Conservation (phyloP, 2,888 invertebrate species). For the Mesoligia furuncula region DNA sequence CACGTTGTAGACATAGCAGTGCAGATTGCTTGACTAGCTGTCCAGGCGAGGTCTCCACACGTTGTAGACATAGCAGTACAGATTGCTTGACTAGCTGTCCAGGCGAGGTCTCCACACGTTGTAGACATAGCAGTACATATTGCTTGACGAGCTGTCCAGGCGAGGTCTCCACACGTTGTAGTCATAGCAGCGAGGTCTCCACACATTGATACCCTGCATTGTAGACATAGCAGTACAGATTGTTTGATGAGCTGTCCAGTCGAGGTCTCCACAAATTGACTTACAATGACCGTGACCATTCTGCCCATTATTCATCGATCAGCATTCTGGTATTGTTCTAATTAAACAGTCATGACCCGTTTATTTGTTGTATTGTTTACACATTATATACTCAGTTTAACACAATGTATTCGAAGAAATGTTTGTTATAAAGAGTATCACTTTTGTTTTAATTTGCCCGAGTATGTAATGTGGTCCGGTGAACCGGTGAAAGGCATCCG, state of each 20-base stretch:
- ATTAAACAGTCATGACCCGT: slow-evolving; percentile 54
- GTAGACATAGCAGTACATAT: slow-evolving; percentile 19
- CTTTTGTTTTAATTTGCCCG: slow-evolving; percentile 41
- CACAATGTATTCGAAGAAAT: slow-evolving; percentile 44
- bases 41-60: neutral
- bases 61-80: slow-evolving; percentile 19
- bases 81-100: neutral
- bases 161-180: slow-evolving; percentile 9
- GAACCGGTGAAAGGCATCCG: slow-evolving; percentile 23
- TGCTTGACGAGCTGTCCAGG: neutral
- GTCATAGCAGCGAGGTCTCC: neutral
- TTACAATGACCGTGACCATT: slow-evolving; percentile 35
- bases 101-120: slow-evolving; percentile 1
- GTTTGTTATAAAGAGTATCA: slow-evolving; percentile 35
- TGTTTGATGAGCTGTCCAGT: neutral
- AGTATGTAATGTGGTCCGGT: slow-evolving; percentile 10
- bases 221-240: slow-evolving; percentile 20
- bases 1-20: slow-evolving; percentile 16
- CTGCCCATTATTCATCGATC: slow-evolving; percentile 44
- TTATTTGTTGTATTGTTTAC: slow-evolving; percentile 55
- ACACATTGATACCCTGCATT: neutral
- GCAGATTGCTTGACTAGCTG: slow-evolving; percentile 5
- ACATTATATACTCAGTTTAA: slow-evolving; percentile 22
- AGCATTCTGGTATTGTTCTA: slow-evolving; percentile 62
- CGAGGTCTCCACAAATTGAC: slow-evolving; percentile 15